Percentiles rank a stretch among this genome's conserved stretches.
These are phyloP conservation scores for Brachypterus glaber DNA, from an alignment of 2,888 invertebrate genomes.

Conservation along the genomic window DNA sequence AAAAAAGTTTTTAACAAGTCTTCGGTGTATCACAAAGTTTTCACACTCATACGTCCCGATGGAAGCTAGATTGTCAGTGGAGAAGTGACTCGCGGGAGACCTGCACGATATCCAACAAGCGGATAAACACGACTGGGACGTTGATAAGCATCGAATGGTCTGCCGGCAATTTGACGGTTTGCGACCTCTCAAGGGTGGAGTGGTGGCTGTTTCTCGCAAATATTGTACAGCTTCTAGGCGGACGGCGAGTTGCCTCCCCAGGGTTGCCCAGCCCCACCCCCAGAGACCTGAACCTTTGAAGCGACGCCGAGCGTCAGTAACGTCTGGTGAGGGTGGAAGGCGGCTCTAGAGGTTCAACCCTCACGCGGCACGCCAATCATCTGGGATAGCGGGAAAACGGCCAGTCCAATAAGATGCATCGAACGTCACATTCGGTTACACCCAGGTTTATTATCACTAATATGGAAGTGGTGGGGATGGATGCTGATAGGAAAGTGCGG, in stretches of 20 bases:
- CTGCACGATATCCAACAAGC: constrained; percentile 33
- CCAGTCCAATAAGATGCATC: constrained; percentile 25
- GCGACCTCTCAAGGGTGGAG: constrained; percentile 36
- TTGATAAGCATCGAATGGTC: constrained; percentile 37
- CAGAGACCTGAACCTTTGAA: constrained; percentile 40
- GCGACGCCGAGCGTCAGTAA: constrained; percentile 37
- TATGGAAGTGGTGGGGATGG: constrained; percentile 25
- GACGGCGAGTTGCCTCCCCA: constrained; percentile 14
- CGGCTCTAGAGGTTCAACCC: constrained; percentile 26
- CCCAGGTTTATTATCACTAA: constrained; percentile 28
- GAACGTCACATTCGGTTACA: constrained; percentile 24
- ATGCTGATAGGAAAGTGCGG: constrained; percentile 11
- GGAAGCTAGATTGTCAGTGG: constrained; percentile 10
- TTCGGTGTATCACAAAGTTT: constrained; percentile 19
- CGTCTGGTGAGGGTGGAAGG: constrained; percentile 28
- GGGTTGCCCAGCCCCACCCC: constrained; percentile 42
- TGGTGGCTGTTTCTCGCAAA: constrained; percentile 23
- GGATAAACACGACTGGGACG: constrained; percentile 40
- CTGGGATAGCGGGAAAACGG: constrained; percentile 26
- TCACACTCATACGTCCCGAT: constrained; percentile 12
- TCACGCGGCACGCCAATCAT: constrained; percentile 31
- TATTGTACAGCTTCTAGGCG: background rate
- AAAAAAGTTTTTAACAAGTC: constrained; percentile 1
- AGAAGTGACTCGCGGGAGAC: constrained; percentile 35
- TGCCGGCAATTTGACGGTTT: constrained; percentile 34